Evolutionary conservation across 2,888 invertebrate species (phyloP).

Genomic region (Cantharis nigra): DNA sequence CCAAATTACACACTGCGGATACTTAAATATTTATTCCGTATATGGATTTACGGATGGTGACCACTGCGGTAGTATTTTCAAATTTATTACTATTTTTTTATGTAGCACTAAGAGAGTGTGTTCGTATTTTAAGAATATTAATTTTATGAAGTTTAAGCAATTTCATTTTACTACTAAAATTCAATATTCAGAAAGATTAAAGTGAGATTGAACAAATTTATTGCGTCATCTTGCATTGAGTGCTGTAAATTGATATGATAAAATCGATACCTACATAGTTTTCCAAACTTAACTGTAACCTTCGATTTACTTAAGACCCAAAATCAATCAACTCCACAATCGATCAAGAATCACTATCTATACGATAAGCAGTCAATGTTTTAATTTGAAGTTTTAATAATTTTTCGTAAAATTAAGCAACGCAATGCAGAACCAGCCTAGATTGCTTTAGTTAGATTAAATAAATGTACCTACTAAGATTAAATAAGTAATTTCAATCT

Average conservation of each 20-base stretch:
- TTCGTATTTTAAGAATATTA: background rate
- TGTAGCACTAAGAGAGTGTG: background rate
- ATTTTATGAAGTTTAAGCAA: background rate
- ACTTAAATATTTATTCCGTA: constrained; percentile 21
- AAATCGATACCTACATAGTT: background rate
- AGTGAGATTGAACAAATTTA: background rate
- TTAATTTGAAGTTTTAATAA: no score
- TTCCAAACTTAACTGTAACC: background rate
- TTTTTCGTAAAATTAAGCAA: background rate
- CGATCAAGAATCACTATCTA: no score
- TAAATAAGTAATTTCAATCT: background rate
- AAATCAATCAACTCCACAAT: no score
- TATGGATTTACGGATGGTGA: constrained; percentile 17
- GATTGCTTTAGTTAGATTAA: background rate
- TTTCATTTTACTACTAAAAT: background rate
- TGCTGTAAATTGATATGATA: background rate
- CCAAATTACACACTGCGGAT: constrained; percentile 21
- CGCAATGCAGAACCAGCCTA: background rate
- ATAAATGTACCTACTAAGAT: background rate
- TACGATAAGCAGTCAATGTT: background rate
- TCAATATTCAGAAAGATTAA: background rate
- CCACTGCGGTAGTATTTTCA: background rate
- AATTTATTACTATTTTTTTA: background rate
- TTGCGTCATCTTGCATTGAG: background rate
- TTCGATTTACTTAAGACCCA: no score